Percentiles rank a stretch among this genome's conserved stretches.
Conservation (phyloP, 1,140 invertebrate genomes). For the Aleiodes sp. region DNA sequence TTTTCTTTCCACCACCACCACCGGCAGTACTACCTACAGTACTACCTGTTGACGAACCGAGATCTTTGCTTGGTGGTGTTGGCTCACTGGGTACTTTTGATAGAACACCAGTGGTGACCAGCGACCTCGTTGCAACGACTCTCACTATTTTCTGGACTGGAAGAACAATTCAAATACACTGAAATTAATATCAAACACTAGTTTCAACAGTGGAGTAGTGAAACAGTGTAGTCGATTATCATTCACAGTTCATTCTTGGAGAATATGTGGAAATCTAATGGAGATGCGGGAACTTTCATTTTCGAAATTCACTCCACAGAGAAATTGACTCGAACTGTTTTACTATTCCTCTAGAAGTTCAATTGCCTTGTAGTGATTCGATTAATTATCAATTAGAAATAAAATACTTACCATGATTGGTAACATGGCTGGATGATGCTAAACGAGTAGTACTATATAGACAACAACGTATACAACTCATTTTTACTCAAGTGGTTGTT, state of each 20-base stretch:
- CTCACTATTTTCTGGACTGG: constrained; percentile 61
- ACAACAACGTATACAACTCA: constrained; percentile 64
- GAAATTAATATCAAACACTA: constrained; percentile 23
- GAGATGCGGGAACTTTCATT: too few relatives aligned
- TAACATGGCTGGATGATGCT: constrained; percentile 58
- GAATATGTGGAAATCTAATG: too few relatives aligned
- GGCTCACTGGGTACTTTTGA: constrained; percentile 58
- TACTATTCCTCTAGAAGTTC: neutral
- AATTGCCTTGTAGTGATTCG: neutral
- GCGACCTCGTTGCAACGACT: constrained; percentile 52
- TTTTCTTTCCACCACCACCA: constrained; percentile 69
- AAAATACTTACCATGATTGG: constrained; percentile 58
- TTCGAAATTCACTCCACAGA: too few relatives aligned
- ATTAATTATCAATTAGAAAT: constrained; percentile 15
- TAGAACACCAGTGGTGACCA: constrained; percentile 49
- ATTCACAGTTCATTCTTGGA: too few relatives aligned
- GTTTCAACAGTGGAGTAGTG: too few relatives aligned
- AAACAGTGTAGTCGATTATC: too few relatives aligned
- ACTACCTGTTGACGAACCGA: constrained; percentile 37
- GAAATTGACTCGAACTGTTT: too few relatives aligned
- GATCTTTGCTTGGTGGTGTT: constrained; percentile 56
- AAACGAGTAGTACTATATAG: constrained; percentile 58
- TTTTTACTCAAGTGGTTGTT: constrained; percentile 39
- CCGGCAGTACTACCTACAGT: constrained; percentile 45
- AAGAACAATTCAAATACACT: constrained; percentile 30